Evolutionary conservation across 2,797 vertebrate species (phyloP), one percentile per base, ranked within the genome.

Genomic region (Eurystomus glaucurus): DNA sequence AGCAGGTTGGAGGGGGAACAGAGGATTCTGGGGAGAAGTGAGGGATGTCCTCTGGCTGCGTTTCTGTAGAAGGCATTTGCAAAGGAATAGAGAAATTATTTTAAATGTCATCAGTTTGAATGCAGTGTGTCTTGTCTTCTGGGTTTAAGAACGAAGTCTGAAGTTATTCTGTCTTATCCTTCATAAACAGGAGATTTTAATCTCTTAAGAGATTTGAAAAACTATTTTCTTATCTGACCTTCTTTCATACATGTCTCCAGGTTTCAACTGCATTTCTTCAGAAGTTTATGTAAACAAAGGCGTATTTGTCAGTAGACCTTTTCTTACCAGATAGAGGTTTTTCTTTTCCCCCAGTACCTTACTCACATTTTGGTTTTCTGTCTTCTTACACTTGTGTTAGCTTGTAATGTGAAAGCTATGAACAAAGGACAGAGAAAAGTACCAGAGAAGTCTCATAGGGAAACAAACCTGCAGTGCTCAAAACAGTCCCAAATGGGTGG

Each of bases 101-200:
- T 93, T 70, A 96, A 97, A 97, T 97, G 94, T 94, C 96, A 96
- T 89, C 93, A 52, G 50, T 95, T 95, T 92, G 91, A 90, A 90
- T 51, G n/a, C 72, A 60, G 33, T 22, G 31, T 70, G 70, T 74
- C 75, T 77, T 83, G 85, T 94, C 93, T 86, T 87, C 60, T 96
- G 85, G 90, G 95, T 91, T 97, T 93, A 91, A 87, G 87, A 94
- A 45, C 54, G 66, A 90, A 93, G 46, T 68, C 72, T 92, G 90
- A 91, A 86, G 60, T 55, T 76, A 85, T 70, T 92, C 77, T 5
- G 2, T 87, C 48, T 88, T 86, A 79, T 55, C 66, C 55, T 91
- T 93, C 79, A 61, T 78, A 91, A 95, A 70, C 50, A 92, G 45
- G 74, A 90, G 65, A 90, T 87, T 93, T 95, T 78, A 2, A 51